phyloP scores from a whole-genome alignment of 2,888 invertebrate genomes.

The Drosophila nigritarsus region DNA sequence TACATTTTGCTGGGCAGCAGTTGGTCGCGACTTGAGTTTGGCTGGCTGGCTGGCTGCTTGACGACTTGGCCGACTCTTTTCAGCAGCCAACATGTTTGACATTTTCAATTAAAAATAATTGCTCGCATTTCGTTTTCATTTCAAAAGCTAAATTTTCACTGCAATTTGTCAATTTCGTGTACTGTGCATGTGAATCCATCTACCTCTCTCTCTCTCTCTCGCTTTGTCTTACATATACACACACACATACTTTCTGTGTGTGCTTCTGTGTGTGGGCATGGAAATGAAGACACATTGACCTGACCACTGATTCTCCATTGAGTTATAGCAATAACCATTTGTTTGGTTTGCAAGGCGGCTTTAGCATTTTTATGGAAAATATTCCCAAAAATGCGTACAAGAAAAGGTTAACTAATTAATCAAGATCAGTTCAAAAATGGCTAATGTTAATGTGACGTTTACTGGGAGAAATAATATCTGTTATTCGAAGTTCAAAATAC shows the following conservation, averaged over 20 bases:
- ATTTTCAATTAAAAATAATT: conserved; percentile 82
- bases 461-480: not conserved
- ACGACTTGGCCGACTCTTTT: conserved; percentile 63
- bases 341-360: not conserved
- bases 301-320: conserved; percentile 49
- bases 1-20: conserved; percentile 27
- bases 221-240: conserved; percentile 15
- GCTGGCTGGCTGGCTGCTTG: conserved; percentile 34
- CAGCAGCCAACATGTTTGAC: conserved; percentile 73
- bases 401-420: not conserved
- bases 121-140: conserved; percentile 76
- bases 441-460: not conserved
- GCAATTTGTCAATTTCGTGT: conserved; percentile 74
- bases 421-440: not conserved
- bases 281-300: conserved; percentile 47
- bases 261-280: conserved; percentile 26
- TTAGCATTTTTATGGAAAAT: not conserved
- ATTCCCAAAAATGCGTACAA: not conserved
- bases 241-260: conserved; percentile 17
- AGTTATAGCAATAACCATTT: conserved; percentile 10
- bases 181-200: conserved; percentile 42
- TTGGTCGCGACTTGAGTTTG: conserved; percentile 21
- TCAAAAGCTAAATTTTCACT: conserved; percentile 64
- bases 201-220: not conserved
- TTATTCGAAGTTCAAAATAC: not conserved